A percentile compares a stretch with the other conserved stretches of the same genome.
Evolutionary conservation across 35 echinoderm and acorn worm genomes (phyloP).

Genomic region (Stichopus chloronotus): DNA sequence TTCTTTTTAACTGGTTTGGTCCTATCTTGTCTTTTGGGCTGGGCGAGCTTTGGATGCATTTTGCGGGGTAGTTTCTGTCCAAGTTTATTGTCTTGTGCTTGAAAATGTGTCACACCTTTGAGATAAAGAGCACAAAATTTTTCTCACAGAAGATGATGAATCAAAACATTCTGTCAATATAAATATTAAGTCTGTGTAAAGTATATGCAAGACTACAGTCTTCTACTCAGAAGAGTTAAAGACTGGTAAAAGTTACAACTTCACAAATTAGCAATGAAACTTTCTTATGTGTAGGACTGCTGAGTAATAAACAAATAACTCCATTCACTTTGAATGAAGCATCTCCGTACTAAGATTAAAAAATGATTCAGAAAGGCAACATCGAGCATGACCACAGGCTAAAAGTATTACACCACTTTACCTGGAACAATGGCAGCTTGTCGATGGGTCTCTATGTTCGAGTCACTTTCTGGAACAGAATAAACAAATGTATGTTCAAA

Average conservation of each 20-base stretch:
- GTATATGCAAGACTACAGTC: no score
- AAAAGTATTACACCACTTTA: constrained; percentile 5
- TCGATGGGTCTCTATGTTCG: constrained; percentile 7
- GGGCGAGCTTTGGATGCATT: not conserved
- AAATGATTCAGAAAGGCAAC: not conserved
- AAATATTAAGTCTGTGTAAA: no score
- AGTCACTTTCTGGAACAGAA: constrained; percentile 59
- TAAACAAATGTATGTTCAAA: not conserved
- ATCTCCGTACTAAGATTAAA: not conserved
- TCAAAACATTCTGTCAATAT: no score
- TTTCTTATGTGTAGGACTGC: not conserved
- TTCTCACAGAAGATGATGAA: no score
- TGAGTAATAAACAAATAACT: not conserved
- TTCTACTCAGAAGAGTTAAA: no score
- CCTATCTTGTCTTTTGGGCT: not conserved
- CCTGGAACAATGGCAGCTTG: constrained; percentile 54
- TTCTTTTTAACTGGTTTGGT: not conserved
- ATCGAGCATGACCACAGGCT: no score
- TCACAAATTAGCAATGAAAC: not conserved
- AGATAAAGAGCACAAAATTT: not conserved
- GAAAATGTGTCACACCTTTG: constrained; percentile 38
- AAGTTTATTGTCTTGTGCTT: not conserved
- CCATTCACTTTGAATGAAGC: not conserved
- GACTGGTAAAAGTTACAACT: no score
- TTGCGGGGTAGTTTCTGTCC: not conserved